Percentiles rank a stretch among this genome's conserved stretches.
phyloP scores from a whole-genome alignment of 2,888 invertebrate genomes.

The Tineola bisselliella region DNA sequence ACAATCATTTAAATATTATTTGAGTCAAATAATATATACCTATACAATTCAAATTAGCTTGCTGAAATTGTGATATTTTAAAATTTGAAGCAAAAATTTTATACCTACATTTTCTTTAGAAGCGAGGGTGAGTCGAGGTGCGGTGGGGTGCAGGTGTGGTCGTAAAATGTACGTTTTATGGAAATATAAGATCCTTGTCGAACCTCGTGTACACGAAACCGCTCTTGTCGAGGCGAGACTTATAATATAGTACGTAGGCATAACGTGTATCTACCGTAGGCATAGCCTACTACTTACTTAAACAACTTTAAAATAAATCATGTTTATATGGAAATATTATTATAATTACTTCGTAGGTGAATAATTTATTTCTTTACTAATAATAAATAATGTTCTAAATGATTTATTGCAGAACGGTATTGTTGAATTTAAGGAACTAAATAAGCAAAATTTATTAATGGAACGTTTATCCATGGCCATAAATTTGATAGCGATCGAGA shows the following conservation, averaged over 20 bases:
- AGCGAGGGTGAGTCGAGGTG: constrained; percentile 10
- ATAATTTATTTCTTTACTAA: too few relatives aligned
- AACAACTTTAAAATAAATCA: too few relatives aligned
- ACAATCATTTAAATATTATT: too few relatives aligned
- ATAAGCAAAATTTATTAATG: constrained; percentile 4
- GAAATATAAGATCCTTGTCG: constrained; percentile 59
- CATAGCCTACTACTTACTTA: too few relatives aligned
- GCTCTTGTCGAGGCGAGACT: constrained; percentile 1
- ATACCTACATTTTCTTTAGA: neutral
- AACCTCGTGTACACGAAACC: constrained; percentile 24
- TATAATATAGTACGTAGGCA: neutral
- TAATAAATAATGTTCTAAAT: neutral
- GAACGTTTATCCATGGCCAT: constrained; percentile 26
- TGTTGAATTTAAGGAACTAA: neutral
- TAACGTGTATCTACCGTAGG: too few relatives aligned
- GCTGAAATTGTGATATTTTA: constrained; percentile 1
- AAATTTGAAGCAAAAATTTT: constrained; percentile 1
- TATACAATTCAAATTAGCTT: neutral
- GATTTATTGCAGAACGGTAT: neutral
- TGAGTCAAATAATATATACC: too few relatives aligned
- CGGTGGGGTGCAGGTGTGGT: constrained; percentile 24
- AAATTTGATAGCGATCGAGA: constrained; percentile 52
- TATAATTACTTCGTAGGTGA: too few relatives aligned
- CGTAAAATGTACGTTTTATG: constrained; percentile 55
- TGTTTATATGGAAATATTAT: too few relatives aligned